These are phyloP conservation scores for Synanceia verrucosa DNA, from an alignment of 2,797 vertebrate genomes.

Conservation along the genomic window DNA sequence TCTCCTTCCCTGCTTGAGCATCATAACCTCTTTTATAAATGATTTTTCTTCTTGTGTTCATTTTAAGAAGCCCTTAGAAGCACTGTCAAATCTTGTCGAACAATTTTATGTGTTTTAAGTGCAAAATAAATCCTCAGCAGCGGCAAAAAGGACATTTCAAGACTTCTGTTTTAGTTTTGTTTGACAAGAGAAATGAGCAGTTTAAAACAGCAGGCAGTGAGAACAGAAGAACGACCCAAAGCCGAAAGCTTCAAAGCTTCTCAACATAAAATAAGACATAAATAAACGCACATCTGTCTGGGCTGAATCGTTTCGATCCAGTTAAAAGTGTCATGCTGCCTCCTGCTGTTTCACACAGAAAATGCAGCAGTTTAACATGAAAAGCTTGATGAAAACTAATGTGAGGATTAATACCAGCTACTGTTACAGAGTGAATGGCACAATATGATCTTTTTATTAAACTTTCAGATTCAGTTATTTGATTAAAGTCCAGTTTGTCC, in stretches of 20 bases:
- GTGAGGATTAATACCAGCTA: not conserved
- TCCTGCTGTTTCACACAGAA: conserved; percentile 48
- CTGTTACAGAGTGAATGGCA: not conserved
- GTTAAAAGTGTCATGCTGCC: conserved; percentile 61
- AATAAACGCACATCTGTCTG: not conserved
- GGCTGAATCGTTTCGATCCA: too few relatives aligned
- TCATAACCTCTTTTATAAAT: not conserved
- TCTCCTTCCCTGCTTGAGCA: not conserved
- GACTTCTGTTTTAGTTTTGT: not conserved
- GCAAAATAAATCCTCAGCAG: not conserved
- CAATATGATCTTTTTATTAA: conserved; percentile 3
- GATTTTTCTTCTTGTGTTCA: not conserved
- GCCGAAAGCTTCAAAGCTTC: not conserved
- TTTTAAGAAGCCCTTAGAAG: not conserved
- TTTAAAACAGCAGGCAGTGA: not conserved
- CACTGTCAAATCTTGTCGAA: not conserved
- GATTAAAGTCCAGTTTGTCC: conserved; percentile 19
- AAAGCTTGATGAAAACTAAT: not conserved
- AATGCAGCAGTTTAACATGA: not conserved
- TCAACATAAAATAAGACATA: not conserved
- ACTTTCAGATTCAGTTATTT: not conserved
- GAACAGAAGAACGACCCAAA: not conserved
- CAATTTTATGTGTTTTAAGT: not conserved
- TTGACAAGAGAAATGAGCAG: not conserved
- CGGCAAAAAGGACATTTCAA: not conserved